phyloP scores from a whole-genome alignment of 2,888 invertebrate genomes.

The Gandaritis pyraliata region DNA sequence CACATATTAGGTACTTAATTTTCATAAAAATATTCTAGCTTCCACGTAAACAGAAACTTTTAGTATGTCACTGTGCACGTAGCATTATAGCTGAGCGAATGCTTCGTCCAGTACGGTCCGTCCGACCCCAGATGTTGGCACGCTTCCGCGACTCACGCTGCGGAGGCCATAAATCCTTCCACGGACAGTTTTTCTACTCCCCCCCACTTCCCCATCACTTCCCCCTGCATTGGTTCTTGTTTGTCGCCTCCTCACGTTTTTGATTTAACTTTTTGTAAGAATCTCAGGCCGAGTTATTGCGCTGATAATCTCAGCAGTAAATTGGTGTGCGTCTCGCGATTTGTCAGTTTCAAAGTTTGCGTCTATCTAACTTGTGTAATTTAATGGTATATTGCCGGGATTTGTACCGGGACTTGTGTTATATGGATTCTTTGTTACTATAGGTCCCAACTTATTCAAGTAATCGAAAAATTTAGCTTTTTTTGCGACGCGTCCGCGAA shows the following conservation, averaged over 20 bases:
- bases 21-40: too few species aligned
- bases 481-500: not conserved
- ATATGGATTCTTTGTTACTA: not conserved
- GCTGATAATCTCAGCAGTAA: slow-evolving; percentile 57
- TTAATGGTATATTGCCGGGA: slow-evolving; percentile 42
- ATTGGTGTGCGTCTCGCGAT: slow-evolving; percentile 41
- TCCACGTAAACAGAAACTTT: too few species aligned
- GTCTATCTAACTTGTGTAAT: slow-evolving; percentile 17
- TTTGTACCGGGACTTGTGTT: slow-evolving; percentile 30
- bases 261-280: slow-evolving; percentile 72
- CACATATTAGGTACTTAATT: too few species aligned
- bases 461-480: not conserved
- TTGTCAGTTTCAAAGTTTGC: slow-evolving; percentile 25
- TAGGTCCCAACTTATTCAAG: too few species aligned
- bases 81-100: too few species aligned
- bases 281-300: slow-evolving; percentile 57
- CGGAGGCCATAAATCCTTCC: slow-evolving; percentile 66
- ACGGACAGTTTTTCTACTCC: slow-evolving; percentile 55
- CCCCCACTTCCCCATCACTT: slow-evolving; percentile 26
- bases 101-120: slow-evolving; percentile 3
- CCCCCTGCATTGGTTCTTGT: slow-evolving; percentile 48
- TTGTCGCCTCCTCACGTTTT: slow-evolving; percentile 72
- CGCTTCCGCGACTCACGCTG: slow-evolving; percentile 46
- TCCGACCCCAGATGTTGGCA: slow-evolving; percentile 47
- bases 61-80: too few species aligned